Base-by-base conservation (phyloP, 2,888 invertebrate species). In the Maniola hyperantus region DNA sequence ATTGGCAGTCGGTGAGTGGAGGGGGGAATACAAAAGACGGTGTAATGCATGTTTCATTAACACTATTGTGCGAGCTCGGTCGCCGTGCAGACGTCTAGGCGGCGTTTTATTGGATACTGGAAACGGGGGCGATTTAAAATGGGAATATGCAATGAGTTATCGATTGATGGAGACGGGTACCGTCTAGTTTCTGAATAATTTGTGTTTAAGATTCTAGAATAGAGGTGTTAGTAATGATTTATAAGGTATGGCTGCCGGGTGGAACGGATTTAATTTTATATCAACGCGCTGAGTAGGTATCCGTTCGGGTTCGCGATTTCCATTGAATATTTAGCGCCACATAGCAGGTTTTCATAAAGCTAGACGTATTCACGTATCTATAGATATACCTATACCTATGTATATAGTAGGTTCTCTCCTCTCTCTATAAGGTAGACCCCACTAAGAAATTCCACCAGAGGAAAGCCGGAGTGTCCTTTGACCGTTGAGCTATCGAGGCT, bases 71-170 rank as follows among this genome's bases (percentile, higher is more conserved):
- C 66, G 61, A 68, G 64, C 67, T 65, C 71, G 60, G 75, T 70
- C 72, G 72, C 79, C 75, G 81, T 64, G 80, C 75, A 84, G 88
- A 85, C 85, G 85, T 84, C 84, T 82, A 66, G 81, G 76, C 78
- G 77, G 72, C 74, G 74, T 79, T 80, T 79, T 81, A 74, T 73
- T 73, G 71, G 71, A 72, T 76, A 74, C 74, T 76, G 75, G 74
- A 72, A 75, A 71, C 72, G 74, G 73, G 66, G 72, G 69, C 77
- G 78, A 80, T 88, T 84, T 84, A 79, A 85, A 85, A 85, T 85
- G 79, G 76, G 83, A 88, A 86, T 88, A 85, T 82, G 81, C 80
- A 84, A 85, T 84, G 85, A 82, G 77, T 55, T 80, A 84, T 85
- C 86, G 83, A 87, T 85, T 75, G 74, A 74, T 71, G 65, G 73